Conservation (phyloP, 2,797 vertebrate genomes). For the Lutjanus argentimaculatus region DNA sequence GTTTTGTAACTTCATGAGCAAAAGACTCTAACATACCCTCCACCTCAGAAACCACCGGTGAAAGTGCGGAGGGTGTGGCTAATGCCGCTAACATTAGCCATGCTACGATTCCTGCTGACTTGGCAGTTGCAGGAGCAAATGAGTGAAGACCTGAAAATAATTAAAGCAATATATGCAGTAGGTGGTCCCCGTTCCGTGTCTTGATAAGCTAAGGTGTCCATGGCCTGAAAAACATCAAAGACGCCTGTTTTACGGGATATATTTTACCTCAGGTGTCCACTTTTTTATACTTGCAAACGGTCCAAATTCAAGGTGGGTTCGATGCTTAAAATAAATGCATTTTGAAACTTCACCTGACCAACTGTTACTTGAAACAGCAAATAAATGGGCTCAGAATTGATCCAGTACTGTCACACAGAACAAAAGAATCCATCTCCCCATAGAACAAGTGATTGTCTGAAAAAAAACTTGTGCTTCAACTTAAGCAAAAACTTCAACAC, state of each 20-base stretch:
- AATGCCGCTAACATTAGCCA: too few relatives aligned
- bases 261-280: not conserved
- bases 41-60: too few relatives aligned
- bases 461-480: conserved; percentile 14
- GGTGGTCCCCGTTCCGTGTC: too few relatives aligned
- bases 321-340: not conserved
- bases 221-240: too few relatives aligned
- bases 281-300: not conserved
- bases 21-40: too few relatives aligned
- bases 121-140: too few relatives aligned
- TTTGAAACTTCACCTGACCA: not conserved
- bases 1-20: too few relatives aligned
- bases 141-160: too few relatives aligned
- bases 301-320: not conserved
- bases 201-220: too few relatives aligned
- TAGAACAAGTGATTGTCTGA: not conserved
- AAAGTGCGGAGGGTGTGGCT: too few relatives aligned
- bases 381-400: conserved; percentile 10
- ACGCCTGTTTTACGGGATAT: not conserved
- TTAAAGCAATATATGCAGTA: too few relatives aligned
- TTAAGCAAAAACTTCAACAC: not conserved
- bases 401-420: conserved; percentile 5
- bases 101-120: too few relatives aligned
- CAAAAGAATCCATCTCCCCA: conserved; percentile 8
- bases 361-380: conserved; percentile 9